Evolutionary conservation across 2,888 invertebrate genomes (phyloP), one percentile per base, ranked within the genome.

Genomic region (Lycia hirtaria): DNA sequence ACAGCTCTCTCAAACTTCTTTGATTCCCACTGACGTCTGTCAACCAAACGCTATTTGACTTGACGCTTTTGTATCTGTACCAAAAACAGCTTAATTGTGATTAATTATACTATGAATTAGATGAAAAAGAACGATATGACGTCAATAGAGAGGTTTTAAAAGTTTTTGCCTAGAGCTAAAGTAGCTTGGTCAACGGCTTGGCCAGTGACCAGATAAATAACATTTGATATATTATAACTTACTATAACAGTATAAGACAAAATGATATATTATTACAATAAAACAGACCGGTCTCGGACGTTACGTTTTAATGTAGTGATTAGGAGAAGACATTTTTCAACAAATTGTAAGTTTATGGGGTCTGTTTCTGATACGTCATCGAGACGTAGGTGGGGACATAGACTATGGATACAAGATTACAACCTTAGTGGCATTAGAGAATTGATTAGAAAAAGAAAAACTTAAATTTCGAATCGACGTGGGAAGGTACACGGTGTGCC

Each of bases 211-310:
- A 83, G 77, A 87, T 88, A 88, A 88, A 90, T 88, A 82, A 86
- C 75, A 62, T 64, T 83, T 81, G 84, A 86, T 83, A 81, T 80
- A 87, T 87, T 87, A 83, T 79, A 79, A 37, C 24, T 57, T 52
- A 58, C 41, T 83, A 81, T 85, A 85, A 85, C 76, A 78, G 72
- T 76, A 79, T 80, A 80, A 69, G 76, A 75, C 78, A 78, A 79
- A 81, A 85, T 87, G 87, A 88, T 87, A 84, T 81, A 88, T 88
- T 83, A 78, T 72, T 82, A 78, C 73, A 81, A 81, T 81, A 81
- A 81, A 80, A 76, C 53, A 37, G 75, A 82, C 85, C 80, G 80
- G 85, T 86, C 77, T 55, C 65, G 70, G 78, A 81, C 78, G 78
- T 83, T 75, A 80, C 76, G 74, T 78, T 67, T 83, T 87, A 86